A percentile compares a stretch with the other conserved stretches of the same genome.
These are phyloP conservation scores for Elegia similella DNA, from an alignment of 2,888 invertebrate genomes.

Conservation along the genomic window DNA sequence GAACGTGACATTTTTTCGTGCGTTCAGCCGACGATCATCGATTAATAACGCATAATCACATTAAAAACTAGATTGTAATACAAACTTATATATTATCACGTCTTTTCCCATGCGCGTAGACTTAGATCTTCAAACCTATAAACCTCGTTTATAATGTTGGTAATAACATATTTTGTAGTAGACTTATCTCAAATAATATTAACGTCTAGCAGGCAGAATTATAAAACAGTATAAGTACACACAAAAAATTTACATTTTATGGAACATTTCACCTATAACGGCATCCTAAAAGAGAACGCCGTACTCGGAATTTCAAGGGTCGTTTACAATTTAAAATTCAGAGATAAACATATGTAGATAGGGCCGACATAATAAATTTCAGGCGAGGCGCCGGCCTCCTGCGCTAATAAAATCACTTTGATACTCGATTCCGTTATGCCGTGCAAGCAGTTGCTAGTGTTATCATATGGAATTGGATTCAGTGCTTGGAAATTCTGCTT, in stretches of 20 bases:
- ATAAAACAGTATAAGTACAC: background rate
- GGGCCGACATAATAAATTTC: constrained; percentile 65
- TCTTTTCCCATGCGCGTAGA: no score
- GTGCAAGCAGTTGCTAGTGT: constrained; percentile 13
- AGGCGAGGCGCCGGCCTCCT: constrained; percentile 42
- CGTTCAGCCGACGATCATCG: no score
- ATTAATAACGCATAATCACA: no score
- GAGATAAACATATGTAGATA: constrained; percentile 75
- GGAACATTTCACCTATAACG: constrained; percentile 13
- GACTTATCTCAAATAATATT: no score
- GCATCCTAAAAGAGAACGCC: constrained; percentile 12
- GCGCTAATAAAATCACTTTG: constrained; percentile 65
- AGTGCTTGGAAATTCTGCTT: background rate
- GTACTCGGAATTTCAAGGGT: constrained; percentile 43
- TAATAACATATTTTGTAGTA: no score
- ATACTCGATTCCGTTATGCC: constrained; percentile 36
- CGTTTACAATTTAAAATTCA: constrained; percentile 76
- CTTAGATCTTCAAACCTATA: no score
- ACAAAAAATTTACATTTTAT: constrained; percentile 12
- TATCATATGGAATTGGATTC: constrained; percentile 17
- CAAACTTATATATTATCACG: no score
- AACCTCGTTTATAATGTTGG: no score
- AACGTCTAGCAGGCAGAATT: no score
- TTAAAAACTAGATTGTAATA: no score
- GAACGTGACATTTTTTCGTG: no score